Evolutionary conservation across 2,113 vertebrate species (phyloP).

Genomic region (Climacteris rufus): DNA sequence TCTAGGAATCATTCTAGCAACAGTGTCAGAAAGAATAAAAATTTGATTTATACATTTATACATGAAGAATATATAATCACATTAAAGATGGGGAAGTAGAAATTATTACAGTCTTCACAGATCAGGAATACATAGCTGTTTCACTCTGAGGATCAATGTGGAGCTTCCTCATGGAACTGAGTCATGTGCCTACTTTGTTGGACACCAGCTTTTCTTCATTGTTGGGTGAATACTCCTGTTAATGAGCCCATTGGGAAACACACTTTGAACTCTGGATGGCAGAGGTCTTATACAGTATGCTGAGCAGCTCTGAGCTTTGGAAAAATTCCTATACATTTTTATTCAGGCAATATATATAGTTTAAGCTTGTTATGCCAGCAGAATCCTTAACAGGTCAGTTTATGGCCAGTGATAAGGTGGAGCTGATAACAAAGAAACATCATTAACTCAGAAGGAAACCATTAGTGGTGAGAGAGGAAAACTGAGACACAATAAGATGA

Average conservation of each 20-base stretch:
- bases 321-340: not conserved
- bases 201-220: not conserved
- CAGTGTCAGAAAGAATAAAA: not conserved
- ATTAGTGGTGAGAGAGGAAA: not conserved
- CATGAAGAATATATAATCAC: not conserved
- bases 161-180: not conserved
- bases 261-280: not conserved
- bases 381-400: not conserved
- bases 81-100: not conserved
- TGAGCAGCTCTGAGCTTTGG: not conserved
- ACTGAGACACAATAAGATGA: not conserved
- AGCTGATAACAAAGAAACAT: not conserved
- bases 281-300: not conserved
- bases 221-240: not conserved
- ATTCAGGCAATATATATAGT: not conserved
- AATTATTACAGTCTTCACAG: accelerated
- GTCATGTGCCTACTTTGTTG: not conserved
- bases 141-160: not conserved
- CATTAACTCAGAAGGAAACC: not conserved
- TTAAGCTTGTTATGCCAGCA: not conserved
- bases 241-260: not conserved
- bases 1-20: not conserved
- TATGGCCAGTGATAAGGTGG: not conserved
- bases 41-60: not conserved
- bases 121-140: not conserved